Evolutionary conservation across 2,113 vertebrate genomes (phyloP).

Genomic region (Rhea pennata): DNA sequence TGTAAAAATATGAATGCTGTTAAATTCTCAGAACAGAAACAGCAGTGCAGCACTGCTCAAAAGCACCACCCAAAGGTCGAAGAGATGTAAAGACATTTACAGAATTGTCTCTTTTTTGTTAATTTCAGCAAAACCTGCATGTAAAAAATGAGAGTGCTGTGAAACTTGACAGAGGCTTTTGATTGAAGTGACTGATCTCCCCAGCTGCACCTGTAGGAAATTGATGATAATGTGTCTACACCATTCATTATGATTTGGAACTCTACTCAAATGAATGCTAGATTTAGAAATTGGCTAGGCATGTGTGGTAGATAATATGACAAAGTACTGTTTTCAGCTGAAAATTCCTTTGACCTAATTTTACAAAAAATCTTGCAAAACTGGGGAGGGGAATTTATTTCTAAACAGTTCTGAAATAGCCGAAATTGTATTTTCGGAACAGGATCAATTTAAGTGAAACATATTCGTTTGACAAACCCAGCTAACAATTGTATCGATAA

Average conservation of each 20-base stretch:
- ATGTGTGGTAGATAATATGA: constrained; percentile 83
- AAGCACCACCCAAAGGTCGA: constrained; percentile 85
- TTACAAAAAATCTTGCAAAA: constrained; percentile 73
- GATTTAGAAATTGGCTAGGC: constrained; percentile 90
- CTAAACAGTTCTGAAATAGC: constrained; percentile 50
- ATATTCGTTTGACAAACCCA: constrained; percentile 3
- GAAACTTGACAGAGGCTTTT: constrained; percentile 84
- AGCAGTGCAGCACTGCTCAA: constrained; percentile 77
- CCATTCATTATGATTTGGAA: constrained; percentile 89
- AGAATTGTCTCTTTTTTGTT: constrained; percentile 52
- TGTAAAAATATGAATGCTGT: constrained; percentile 40
- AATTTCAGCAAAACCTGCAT: constrained; percentile 82
- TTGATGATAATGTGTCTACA: constrained; percentile 93
- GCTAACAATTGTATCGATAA: background rate
- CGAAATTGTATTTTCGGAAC: constrained; percentile 35
- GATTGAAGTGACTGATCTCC: constrained; percentile 93
- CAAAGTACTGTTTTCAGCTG: constrained; percentile 76
- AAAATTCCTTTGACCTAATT: constrained; percentile 81
- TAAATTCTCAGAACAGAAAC: background rate
- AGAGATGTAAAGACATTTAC: constrained; percentile 61
- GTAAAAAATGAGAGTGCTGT: constrained; percentile 87
- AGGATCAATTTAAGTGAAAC: constrained; percentile 31
- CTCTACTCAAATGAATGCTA: constrained; percentile 87
- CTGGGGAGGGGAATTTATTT: constrained; percentile 55
- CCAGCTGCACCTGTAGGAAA: constrained; percentile 89